Conservation (phyloP, 2,797 vertebrate genomes). For the Poecilia velifera region DNA sequence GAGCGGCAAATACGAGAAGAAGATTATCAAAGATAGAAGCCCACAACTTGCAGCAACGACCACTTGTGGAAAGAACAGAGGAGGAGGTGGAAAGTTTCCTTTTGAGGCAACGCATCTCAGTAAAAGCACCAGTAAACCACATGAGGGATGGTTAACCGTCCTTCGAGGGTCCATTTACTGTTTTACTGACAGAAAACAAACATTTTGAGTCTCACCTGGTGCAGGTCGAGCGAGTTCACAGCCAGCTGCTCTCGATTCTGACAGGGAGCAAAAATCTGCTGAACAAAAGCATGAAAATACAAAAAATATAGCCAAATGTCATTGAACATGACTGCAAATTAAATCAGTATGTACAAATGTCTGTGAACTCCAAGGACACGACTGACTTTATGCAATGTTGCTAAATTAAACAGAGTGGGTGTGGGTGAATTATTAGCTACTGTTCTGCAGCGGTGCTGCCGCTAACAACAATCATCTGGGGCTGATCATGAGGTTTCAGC, state of each 20-base stretch:
- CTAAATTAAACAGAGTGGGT: constrained; percentile 22
- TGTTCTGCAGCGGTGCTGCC: neutral
- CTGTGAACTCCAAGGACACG: neutral
- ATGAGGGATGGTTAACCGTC: neutral
- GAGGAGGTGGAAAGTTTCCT: constrained; percentile 36
- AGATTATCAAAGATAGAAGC: constrained; percentile 10
- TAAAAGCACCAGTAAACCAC: neutral
- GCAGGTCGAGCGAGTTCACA: constrained; percentile 41
- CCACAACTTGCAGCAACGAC: constrained; percentile 31
- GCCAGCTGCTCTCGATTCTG: constrained; percentile 33
- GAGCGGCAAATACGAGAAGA: neutral
- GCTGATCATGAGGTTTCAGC: too few species aligned
- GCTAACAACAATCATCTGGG: neutral
- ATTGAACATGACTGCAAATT: constrained; percentile 41
- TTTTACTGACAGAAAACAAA: neutral
- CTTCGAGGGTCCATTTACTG: neutral
- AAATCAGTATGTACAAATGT: neutral
- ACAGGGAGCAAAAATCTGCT: constrained; percentile 45
- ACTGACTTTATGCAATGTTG: constrained; percentile 9
- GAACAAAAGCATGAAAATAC: constrained; percentile 26
- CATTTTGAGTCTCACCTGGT: constrained; percentile 53
- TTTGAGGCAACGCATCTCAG: neutral
- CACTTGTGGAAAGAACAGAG: constrained; percentile 46
- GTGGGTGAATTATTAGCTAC: constrained; percentile 52
- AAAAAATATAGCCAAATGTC: constrained; percentile 23